Base-by-base conservation (phyloP, 2,797 vertebrate genomes). In the Novumbra hubbsi region DNA sequence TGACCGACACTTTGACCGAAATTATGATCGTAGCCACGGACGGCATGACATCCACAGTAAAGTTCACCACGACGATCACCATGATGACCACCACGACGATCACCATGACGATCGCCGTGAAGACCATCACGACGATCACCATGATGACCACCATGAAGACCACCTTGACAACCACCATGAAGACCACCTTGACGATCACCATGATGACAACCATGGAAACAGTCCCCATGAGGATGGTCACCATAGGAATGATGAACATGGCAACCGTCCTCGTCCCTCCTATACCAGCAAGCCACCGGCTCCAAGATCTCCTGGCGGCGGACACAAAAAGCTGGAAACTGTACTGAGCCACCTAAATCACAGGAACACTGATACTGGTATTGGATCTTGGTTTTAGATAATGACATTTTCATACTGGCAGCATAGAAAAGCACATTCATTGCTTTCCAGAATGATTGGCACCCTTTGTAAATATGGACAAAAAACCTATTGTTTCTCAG, bases 301-400 rank as follows among this genome's bases (percentile, higher is more conserved):
- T 8, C 50, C 72, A 4, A 75, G 76, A 77, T 24, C 32, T 62
- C 68, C 76, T 4, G n/a, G 41, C 30, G 82, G 60, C 1, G 83
- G 78, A 38, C 80, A 82, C 88, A 92, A 48, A 80, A 93, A 94
- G 63, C 84, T 94, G 79, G 92, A 94, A 14, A 80, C 89, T 0
- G 88, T 94, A 38, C 82, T 94, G 2, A 81, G 81, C 72, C 89
- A 91, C 21, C 79, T 94, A 24, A 89, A 92, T 73, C 89, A 88
- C 28, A 78, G 87, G 63, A 84, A 75, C 73, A 68, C 69, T 21
- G 87, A 92, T 45, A 80, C 87, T 16, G 92, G 92, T 93, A 72
- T 72, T 67, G 21, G 52, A 19, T 8, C 4, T n/a, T n/a, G n/a
- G n/a, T 60, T 21, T 60, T 24, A 11, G 21, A 60, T 60, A 60